phyloP scores from a whole-genome alignment of 1,140 invertebrate genomes.

The Drosophila fuyamai region DNA sequence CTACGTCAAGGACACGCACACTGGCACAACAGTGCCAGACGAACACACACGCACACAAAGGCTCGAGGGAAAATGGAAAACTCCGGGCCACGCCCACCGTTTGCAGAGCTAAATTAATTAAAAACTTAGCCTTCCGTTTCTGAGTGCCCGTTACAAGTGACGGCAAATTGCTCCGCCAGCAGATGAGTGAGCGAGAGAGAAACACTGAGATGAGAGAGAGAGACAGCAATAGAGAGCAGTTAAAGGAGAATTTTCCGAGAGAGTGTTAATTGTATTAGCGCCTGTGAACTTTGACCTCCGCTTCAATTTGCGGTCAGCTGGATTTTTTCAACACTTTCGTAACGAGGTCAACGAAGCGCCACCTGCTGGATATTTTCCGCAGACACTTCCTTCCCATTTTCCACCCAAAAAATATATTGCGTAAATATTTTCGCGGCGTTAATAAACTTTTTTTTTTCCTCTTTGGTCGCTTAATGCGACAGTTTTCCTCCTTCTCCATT shows the following conservation, averaged over 20 bases:
- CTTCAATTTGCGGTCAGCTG: slow-evolving; percentile 65
- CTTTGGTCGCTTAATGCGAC: slow-evolving; percentile 24
- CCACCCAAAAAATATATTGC: background rate
- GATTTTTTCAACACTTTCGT: slow-evolving; percentile 63
- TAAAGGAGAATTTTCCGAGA: slow-evolving; percentile 19
- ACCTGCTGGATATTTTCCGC: slow-evolving; percentile 8
- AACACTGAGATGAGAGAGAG: background rate
- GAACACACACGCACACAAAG: slow-evolving; percentile 1
- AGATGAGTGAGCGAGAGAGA: slow-evolving; percentile 21
- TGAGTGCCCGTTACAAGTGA: slow-evolving; percentile 72
- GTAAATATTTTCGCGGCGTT: slow-evolving; percentile 49
- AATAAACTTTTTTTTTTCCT: slow-evolving; percentile 62
- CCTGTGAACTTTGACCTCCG: slow-evolving; percentile 60
- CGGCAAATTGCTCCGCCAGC: slow-evolving; percentile 56
- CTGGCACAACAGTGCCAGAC: background rate
- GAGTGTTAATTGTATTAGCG: slow-evolving; percentile 74
- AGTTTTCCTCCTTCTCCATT: slow-evolving; percentile 12
- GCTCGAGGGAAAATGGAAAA: slow-evolving; percentile 3
- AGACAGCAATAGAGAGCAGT: background rate
- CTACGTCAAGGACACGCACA: slow-evolving; percentile 49
- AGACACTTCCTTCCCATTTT: background rate
- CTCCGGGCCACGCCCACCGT: slow-evolving; percentile 20
- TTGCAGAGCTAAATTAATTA: slow-evolving; percentile 65
- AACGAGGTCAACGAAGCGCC: slow-evolving; percentile 61
- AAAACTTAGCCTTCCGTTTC: slow-evolving; percentile 44